Evolutionary conservation across 2,113 vertebrate genomes (phyloP).

Genomic region (Cepphus grylle): DNA sequence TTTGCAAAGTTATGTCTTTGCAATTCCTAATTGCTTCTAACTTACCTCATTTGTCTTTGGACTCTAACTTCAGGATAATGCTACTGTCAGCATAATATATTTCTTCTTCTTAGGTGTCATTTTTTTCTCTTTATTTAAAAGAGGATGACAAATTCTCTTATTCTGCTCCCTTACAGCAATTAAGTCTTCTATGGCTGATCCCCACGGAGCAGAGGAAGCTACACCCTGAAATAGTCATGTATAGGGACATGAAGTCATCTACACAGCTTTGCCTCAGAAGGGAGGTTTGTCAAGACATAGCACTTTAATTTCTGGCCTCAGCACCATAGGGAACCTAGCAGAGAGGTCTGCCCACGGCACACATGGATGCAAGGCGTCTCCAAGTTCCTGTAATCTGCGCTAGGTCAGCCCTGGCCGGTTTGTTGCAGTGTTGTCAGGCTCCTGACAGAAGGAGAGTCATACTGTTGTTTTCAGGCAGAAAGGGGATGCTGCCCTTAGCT

Average conservation of each 20-base stretch:
- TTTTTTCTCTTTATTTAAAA: not conserved
- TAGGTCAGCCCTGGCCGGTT: not conserved
- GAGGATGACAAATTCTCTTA: not conserved
- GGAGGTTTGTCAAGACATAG: not conserved
- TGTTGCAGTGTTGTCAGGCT: not conserved
- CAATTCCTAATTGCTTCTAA: not conserved
- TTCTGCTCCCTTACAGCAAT: not conserved
- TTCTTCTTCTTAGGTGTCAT: not conserved
- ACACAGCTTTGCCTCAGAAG: not conserved
- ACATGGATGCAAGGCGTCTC: not conserved
- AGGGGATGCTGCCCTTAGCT: not conserved
- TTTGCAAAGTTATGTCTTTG: not conserved
- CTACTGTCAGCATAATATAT: not conserved
- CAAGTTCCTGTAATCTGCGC: not conserved
- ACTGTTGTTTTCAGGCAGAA: not conserved
- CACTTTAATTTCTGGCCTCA: not conserved
- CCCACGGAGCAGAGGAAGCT: not conserved
- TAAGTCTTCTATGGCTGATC: not conserved
- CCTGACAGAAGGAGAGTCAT: not conserved
- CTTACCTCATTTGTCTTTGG: not conserved
- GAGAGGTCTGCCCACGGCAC: not conserved
- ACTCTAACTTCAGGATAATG: not conserved
- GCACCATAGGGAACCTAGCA: not conserved
- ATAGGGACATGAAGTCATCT: not conserved
- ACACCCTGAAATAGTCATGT: constrained; percentile 14